Evolutionary conservation across 2,888 invertebrate genomes (phyloP).

Genomic region (Heteromurus nitidus): DNA sequence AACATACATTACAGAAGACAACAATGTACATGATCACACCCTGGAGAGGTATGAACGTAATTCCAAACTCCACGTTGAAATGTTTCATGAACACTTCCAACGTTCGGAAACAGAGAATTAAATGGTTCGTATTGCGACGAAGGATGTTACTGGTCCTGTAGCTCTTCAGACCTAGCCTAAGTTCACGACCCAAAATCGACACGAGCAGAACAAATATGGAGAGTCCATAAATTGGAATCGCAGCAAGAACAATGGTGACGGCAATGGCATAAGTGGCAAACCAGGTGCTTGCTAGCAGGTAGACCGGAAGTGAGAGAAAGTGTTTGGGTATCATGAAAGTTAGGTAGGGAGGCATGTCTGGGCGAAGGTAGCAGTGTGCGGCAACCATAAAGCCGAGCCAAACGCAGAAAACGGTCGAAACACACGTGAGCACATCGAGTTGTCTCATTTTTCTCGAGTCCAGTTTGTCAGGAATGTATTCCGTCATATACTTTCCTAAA

Average conservation of each 20-base stretch:
- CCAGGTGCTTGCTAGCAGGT: neutral
- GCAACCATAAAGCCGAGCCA: neutral
- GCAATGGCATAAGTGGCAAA: neutral
- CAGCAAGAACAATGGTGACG: neutral
- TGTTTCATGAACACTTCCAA: constrained; percentile 12
- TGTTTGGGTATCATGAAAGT: constrained; percentile 12
- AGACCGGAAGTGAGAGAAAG: constrained; percentile 1
- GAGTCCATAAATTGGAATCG: neutral
- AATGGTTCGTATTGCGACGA: neutral
- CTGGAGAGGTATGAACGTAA: constrained; percentile 14
- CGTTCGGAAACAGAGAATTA: constrained; percentile 5
- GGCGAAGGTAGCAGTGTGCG: constrained; percentile 15
- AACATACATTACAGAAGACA: constrained; percentile 4
- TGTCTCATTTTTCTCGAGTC: neutral
- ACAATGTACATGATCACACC: neutral
- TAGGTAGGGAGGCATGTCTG: constrained; percentile 13
- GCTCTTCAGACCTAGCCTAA: neutral
- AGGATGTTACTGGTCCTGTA: constrained; percentile 21
- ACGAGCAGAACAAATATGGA: neutral
- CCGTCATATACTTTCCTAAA: neutral
- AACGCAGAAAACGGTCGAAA: constrained; percentile 8
- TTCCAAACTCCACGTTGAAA: constrained; percentile 1
- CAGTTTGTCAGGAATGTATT: neutral
- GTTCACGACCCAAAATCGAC: constrained; percentile 1
- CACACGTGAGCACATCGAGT: neutral